Evolutionary conservation across 2,797 vertebrate species (phyloP).

Genomic region (Cuniculus paca): DNA sequence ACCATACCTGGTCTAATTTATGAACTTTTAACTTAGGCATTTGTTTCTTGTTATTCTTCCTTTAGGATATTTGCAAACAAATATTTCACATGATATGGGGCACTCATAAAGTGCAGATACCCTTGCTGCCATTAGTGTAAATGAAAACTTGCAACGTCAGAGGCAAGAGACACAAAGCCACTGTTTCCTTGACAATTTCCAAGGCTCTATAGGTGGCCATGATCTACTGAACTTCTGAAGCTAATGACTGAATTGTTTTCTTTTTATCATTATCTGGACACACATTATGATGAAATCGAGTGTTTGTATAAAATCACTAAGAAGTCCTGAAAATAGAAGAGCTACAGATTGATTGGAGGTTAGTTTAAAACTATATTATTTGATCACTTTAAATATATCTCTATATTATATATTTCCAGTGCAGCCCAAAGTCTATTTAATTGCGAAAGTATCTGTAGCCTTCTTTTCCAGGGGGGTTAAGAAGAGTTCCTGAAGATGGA

Average conservation of each 20-base stretch:
- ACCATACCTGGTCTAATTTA: neutral
- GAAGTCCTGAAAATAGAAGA: conserved; percentile 52
- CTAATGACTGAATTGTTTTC: conserved; percentile 21
- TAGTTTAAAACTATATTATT: conserved; percentile 31
- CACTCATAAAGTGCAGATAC: conserved; percentile 7
- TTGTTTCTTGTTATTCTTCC: conserved; percentile 33
- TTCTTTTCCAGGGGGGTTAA: conserved; percentile 51
- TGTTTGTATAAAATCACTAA: conserved; percentile 51
- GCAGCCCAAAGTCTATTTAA: conserved; percentile 13
- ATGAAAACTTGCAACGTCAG: conserved; percentile 40
- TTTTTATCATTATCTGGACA: conserved; percentile 66
- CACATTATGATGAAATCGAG: conserved; percentile 46
- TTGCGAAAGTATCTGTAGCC: conserved; percentile 16
- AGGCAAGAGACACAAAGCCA: conserved; percentile 38
- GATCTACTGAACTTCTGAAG: conserved; percentile 53
- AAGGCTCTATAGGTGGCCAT: conserved; percentile 36
- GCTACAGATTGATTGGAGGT: neutral
- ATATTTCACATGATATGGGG: neutral
- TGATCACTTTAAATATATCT: conserved; percentile 10
- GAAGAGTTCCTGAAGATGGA: conserved; percentile 70
- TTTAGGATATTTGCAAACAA: conserved; percentile 22
- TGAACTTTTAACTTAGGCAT: neutral
- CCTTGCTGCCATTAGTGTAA: conserved; percentile 44
- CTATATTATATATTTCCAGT: neutral
- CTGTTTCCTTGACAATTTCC: conserved; percentile 62